Evolutionary conservation across 2,113 vertebrate genomes (phyloP), one percentile per base, ranked within the genome.

Genomic region (Pantherophis guttatus): DNA sequence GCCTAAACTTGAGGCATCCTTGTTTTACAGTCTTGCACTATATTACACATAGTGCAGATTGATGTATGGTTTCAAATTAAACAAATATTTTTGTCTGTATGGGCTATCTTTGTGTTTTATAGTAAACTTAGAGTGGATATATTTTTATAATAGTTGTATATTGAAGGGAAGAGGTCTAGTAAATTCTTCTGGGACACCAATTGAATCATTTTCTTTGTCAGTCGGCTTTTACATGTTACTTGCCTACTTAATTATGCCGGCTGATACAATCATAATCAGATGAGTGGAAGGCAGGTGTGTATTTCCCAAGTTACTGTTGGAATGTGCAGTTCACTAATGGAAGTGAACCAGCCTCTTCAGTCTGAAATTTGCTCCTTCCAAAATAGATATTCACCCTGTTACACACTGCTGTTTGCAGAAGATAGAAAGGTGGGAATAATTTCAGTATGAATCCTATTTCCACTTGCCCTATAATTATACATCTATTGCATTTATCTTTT

Each of bases 21-120:
- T 59, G 29, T 58, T 94, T 95, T 89, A 87, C 33, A 81, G 55
- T 24, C 50, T 58, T 92, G n/a, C 88, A 62, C 88, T 93, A 93
- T 92, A 87, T 7, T 58, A 65, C 92, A 75, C 6, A 70, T 92
- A 87, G 5, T 88, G 86, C 29, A 81, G 12, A 26, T 86, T 62
- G n/a, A 65, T 87, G 24, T 62, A 44, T 95, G n/a, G 86, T 53
- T 93, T 94, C 19, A 23, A 5, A 48, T 58, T 90, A 65, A 92
- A 91, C 54, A 85, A 48, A 93, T 39, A 90, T 33, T 88, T 93
- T 85, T 86, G 62, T 54, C 48, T 58, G 5, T 93, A 39, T 88
- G 1, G n/a, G 33, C 86, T 91, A 94, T 54, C 90, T 93, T 93
- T 90, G 54, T 93, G 55, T 92, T 86, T 93, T 90, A 57, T 92